A percentile compares a stretch with the other conserved stretches of the same genome.
These are phyloP conservation scores for Intellagama lesueurii DNA, from an alignment of 2,797 vertebrate genomes.

Conservation along the genomic window DNA sequence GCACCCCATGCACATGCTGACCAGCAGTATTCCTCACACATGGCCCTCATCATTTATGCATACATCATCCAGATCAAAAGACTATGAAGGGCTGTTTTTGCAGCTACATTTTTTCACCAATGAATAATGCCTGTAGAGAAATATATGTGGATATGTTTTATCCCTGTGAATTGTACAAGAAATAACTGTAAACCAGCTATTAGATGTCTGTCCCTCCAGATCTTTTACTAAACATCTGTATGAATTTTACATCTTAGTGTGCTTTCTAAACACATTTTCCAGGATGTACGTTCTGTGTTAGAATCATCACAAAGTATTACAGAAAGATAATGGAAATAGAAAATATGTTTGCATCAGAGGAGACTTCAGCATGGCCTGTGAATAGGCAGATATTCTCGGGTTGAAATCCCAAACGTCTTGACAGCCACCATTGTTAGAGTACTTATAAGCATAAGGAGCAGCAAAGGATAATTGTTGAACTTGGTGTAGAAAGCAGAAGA, in stretches of 20 bases:
- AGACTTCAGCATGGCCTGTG: background rate
- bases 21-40: background rate
- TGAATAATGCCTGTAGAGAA: background rate
- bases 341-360: background rate
- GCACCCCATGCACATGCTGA: background rate
- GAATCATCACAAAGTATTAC: background rate
- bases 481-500: background rate
- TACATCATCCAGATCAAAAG: conserved; percentile 6
- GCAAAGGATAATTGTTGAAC: too few species aligned
- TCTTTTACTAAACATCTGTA: conserved; percentile 17
- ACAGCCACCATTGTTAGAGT: too few species aligned
- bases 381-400: too few species aligned
- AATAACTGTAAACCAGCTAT: background rate
- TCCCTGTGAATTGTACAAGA: conserved; percentile 8
- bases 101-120: background rate
- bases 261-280: background rate
- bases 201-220: background rate
- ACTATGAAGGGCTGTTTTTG: background rate
- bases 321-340: background rate
- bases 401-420: too few species aligned
- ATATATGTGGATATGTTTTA: background rate
- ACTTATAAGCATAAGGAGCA: background rate
- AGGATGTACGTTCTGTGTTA: background rate
- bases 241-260: background rate
- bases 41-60: conserved; percentile 5